Evolutionary conservation across 2,113 vertebrate species (phyloP).

Genomic region (Plestiodon gilberti): DNA sequence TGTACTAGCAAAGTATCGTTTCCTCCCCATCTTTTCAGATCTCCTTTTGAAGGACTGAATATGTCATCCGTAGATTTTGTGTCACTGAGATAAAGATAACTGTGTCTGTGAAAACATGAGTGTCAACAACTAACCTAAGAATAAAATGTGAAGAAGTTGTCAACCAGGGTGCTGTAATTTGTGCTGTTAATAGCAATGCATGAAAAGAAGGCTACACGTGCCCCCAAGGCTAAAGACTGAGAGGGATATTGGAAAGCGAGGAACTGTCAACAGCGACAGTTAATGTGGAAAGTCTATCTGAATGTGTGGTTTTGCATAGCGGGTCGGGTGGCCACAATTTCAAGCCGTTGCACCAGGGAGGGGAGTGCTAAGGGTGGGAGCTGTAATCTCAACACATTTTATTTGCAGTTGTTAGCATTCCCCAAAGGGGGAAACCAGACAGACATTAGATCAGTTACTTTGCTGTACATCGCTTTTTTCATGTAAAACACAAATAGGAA

Average conservation of each 20-base stretch:
- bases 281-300: constrained; percentile 38
- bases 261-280: constrained; percentile 55
- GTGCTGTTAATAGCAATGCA: constrained; percentile 24
- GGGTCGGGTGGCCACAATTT: constrained; percentile 58
- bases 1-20: neutral
- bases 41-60: neutral
- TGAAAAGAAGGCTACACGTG: constrained; percentile 44
- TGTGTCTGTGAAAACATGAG: neutral
- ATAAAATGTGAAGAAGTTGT: constrained; percentile 39
- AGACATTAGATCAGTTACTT: constrained; percentile 71
- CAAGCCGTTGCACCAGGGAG: constrained; percentile 56
- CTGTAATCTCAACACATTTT: constrained; percentile 60
- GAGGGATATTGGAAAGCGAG: neutral
- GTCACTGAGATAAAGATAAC: constrained; percentile 24
- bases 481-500: constrained; percentile 23
- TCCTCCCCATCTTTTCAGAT: neutral
- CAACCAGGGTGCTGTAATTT: neutral
- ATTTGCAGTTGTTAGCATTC: constrained; percentile 49
- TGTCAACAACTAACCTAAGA: constrained; percentile 25
- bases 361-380: constrained; percentile 49
- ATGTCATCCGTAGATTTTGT: constrained; percentile 3
- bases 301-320: constrained; percentile 16
- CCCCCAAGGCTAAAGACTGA: constrained; percentile 40
- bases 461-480: constrained; percentile 46
- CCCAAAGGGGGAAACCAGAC: constrained; percentile 56